A percentile compares a stretch with the other conserved stretches of the same genome.
Evolutionary conservation across 1,140 invertebrate species (phyloP).

Genomic region (Plutomurus gul): DNA sequence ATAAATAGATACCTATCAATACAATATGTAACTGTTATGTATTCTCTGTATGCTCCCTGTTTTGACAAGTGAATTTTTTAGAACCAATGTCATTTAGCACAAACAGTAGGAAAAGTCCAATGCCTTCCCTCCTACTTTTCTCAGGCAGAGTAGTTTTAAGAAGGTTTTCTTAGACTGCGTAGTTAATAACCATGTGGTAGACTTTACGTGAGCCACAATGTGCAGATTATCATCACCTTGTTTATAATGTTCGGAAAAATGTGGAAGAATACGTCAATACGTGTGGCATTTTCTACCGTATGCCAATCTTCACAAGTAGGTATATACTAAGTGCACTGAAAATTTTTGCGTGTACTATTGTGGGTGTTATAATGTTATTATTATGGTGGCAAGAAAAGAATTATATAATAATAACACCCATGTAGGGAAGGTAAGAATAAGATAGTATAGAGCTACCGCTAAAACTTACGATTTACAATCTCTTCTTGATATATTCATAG

Average conservation of each 20-base stretch:
- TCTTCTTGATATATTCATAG: no score
- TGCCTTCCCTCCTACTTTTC: constrained; percentile 10
- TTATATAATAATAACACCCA: no score
- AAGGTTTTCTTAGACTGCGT: neutral
- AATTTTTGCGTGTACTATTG: no score
- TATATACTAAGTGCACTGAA: neutral
- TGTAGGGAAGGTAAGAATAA: no score
- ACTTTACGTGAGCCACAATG: neutral
- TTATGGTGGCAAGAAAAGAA: no score
- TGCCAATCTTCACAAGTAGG: neutral
- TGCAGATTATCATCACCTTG: neutral
- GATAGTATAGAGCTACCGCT: no score
- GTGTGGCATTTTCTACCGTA: neutral
- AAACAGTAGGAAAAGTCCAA: neutral
- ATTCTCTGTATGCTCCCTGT: neutral
- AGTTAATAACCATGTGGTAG: neutral
- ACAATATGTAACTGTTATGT: no score
- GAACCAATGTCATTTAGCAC: neutral
- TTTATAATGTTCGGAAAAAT: neutral
- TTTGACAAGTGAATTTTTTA: neutral
- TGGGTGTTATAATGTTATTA: no score
- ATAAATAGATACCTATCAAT: neutral
- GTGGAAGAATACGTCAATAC: no score
- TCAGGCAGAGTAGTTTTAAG: neutral
- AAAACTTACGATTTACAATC: no score